A percentile compares a stretch with the other conserved stretches of the same genome.
These are phyloP conservation scores for Mesochorus sp. DNA, from an alignment of 2,888 invertebrate species.

Conservation along the genomic window DNA sequence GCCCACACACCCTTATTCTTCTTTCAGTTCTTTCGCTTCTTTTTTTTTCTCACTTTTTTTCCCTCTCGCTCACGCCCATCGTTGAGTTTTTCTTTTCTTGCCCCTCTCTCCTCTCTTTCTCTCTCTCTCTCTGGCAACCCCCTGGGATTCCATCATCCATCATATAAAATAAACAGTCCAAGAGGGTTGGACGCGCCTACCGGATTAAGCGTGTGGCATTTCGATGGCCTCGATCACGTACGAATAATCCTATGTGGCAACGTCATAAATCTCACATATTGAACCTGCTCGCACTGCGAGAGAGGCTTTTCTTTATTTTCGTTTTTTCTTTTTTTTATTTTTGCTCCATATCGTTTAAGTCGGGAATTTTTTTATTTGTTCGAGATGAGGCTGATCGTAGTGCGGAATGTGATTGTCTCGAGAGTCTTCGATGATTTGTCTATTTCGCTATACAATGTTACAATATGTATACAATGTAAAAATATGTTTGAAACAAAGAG, in stretches of 20 bases:
- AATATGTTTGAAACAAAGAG: background rate
- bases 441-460: constrained; percentile 12
- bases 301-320: constrained; percentile 34
- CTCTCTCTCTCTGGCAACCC: constrained; percentile 40
- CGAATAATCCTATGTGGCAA: constrained; percentile 64
- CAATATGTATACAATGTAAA: background rate
- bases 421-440: constrained; percentile 24
- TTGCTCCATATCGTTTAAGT: too few species aligned
- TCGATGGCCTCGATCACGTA: constrained; percentile 65
- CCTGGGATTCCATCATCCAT: constrained; percentile 71
- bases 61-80: constrained; percentile 49
- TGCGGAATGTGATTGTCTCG: constrained; percentile 15
- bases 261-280: constrained; percentile 60
- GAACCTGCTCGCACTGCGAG: constrained; percentile 42
- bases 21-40: constrained; percentile 51
- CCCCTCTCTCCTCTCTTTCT: constrained; percentile 41
- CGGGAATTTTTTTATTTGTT: constrained; percentile 52
- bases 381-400: background rate
- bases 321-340: too few species aligned
- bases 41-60: constrained; percentile 49
- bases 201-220: constrained; percentile 60
- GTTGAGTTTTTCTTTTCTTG: constrained; percentile 8
- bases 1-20: constrained; percentile 28
- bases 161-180: constrained; percentile 74
- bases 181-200: constrained; percentile 57